Conservation (phyloP, 2,797 vertebrate species). For the Microctenopoma lineatum region DNA sequence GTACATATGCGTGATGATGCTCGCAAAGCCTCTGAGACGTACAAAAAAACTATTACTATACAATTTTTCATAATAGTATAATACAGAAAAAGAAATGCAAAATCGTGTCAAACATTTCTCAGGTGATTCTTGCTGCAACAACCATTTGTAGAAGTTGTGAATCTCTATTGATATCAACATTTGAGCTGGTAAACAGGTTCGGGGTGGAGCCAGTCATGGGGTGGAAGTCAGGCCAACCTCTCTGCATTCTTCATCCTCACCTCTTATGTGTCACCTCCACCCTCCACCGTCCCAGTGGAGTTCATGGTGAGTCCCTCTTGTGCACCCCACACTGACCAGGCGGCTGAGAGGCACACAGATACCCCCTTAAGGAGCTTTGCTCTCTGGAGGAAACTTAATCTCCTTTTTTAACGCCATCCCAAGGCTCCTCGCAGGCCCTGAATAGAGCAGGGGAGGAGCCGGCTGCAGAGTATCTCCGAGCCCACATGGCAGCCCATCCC, state of each 20-base stretch:
- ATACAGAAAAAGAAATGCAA: conserved; percentile 45
- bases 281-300: conserved; percentile 54
- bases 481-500: conserved; percentile 84
- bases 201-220: conserved; percentile 47
- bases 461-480: conserved; percentile 80
- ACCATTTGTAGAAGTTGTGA: conserved; percentile 30
- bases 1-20: conserved; percentile 27
- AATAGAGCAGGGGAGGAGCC: conserved; percentile 78
- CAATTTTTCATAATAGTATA: conserved; percentile 20
- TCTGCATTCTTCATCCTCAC: conserved; percentile 30
- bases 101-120: conserved; percentile 30
- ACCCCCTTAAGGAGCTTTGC: conserved; percentile 88
- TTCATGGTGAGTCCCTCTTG: conserved; percentile 71
- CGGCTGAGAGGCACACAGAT: conserved; percentile 85
- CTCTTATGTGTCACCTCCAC: conserved; percentile 25
- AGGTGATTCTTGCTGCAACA: conserved; percentile 23
- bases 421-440: conserved; percentile 79
- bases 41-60: too few relatives aligned
- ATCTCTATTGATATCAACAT: conserved; percentile 44
- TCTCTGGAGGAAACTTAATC: conserved; percentile 88
- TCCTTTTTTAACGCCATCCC: conserved; percentile 85
- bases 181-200: conserved; percentile 46
- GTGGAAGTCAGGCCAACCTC: conserved; percentile 67
- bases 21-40: conserved; percentile 24
- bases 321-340: conserved; percentile 84